A percentile compares a stretch with the other conserved stretches of the same genome.
These are phyloP conservation scores for Cacatua alba DNA, from an alignment of 2,113 vertebrate species.

Conservation along the genomic window DNA sequence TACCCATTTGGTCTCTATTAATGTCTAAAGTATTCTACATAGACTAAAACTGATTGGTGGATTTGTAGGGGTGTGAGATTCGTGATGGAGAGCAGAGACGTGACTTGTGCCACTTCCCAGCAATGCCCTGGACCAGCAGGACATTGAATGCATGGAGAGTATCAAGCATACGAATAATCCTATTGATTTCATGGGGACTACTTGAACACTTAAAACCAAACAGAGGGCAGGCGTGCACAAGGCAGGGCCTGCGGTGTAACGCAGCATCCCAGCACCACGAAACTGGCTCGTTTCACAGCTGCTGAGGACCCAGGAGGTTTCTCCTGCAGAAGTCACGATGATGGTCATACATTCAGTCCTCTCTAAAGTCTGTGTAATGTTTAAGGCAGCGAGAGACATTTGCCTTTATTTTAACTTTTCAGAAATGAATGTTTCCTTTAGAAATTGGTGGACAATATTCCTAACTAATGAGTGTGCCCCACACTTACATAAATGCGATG, in stretches of 20 bases:
- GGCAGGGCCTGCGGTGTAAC: background rate
- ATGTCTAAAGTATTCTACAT: slow-evolving; percentile 27
- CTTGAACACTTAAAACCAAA: background rate
- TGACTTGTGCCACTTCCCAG: background rate
- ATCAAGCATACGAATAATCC: background rate
- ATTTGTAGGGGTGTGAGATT: background rate
- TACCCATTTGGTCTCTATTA: slow-evolving; percentile 15
- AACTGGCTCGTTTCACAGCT: background rate
- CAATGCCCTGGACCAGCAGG: slow-evolving; percentile 31
- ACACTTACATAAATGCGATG: background rate
- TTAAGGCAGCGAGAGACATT: slow-evolving; percentile 54
- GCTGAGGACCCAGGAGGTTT: background rate
- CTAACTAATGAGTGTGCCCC: background rate
- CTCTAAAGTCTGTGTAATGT: background rate
- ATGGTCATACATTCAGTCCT: slow-evolving; percentile 23
- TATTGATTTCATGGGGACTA: background rate
- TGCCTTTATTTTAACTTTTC: slow-evolving; percentile 44
- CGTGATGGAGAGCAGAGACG: background rate
- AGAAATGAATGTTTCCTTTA: slow-evolving; percentile 5
- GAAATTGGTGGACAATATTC: background rate
- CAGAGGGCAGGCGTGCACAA: background rate
- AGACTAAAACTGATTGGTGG: background rate
- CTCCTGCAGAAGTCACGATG: slow-evolving; percentile 17
- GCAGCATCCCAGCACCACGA: background rate
- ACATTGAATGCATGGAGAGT: background rate